Base-by-base conservation (phyloP, 1,140 invertebrate species). In the Pogonomyrmex californicus region DNA sequence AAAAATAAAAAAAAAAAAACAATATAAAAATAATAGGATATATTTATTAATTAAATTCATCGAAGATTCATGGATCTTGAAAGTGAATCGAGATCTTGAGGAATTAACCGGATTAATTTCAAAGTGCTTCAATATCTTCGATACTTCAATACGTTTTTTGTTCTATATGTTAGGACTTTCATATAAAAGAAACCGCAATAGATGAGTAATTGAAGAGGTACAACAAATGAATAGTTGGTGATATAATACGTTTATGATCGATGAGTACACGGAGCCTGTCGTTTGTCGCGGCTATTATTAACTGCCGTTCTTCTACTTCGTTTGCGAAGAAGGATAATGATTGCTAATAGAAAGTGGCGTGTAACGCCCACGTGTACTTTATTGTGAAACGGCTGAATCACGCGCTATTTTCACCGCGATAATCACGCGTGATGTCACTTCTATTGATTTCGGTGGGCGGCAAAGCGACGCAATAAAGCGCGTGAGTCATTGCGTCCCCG, bases 401-500 rank as follows among this genome's bases (percentile, higher is more conserved):
- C 7, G 78, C 38, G 65, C 79, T 82, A 82, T 60, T 82, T 60
- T 47, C 47, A n/a, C 12, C 49, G n/a, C 41, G 79, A 83, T 75
- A 47, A 75, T 73, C 54, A 47, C 51, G 51, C 68, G 41, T 83
- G 68, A 83, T 83, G 68, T 73, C 79, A 83, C 54, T 44, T 60
- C 12, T 83, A 83, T 83, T 70, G 79, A 83, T 83, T 83, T 83
- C 36, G 68, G 41, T 82, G 58, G 56, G 41, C 79, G 68, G 44
- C 65, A 23, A 73, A 51, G 65, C 51, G 78, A 12, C 79, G 68
- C 76, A 79, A 71, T 73, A 51, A 77, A 60, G 9, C 23, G 89
- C 85, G 65, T 91, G 87, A 91, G 79, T 91, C 87, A 91, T 58
- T 73, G 79, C 51, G 38, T 83, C 60, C 10, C 33, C 41, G 77